A percentile compares a stretch with the other conserved stretches of the same genome.
These are phyloP conservation scores for Priocnemis perturbator DNA, from an alignment of 2,888 invertebrate species.

Conservation along the genomic window DNA sequence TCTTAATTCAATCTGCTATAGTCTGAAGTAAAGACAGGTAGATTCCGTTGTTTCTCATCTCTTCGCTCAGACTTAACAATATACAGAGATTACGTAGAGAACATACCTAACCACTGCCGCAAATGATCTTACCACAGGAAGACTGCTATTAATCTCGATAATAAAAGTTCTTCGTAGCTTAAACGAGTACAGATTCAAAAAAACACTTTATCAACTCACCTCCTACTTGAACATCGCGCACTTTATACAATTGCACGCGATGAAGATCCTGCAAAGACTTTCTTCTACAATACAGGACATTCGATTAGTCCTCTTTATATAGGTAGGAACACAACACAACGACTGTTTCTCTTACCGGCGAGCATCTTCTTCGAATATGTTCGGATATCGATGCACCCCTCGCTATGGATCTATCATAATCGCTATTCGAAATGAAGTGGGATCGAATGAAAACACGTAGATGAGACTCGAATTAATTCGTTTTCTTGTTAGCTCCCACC, in stretches of 20 bases:
- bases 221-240: background rate
- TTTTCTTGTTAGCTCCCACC: constrained; percentile 43
- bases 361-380: background rate
- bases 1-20: too few relatives aligned
- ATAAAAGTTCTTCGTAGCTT: too few relatives aligned
- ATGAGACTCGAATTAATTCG: constrained; percentile 29
- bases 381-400: background rate
- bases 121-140: too few relatives aligned
- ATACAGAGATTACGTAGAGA: too few relatives aligned
- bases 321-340: background rate
- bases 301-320: background rate
- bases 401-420: constrained; percentile 4
- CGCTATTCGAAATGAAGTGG: background rate
- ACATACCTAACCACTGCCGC: too few relatives aligned
- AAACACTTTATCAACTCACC: background rate
- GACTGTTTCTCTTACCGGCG: background rate
- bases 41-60: too few relatives aligned
- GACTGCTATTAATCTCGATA: too few relatives aligned
- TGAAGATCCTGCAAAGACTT: background rate
- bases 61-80: too few relatives aligned
- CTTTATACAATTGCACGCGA: background rate
- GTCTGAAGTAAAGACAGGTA: too few relatives aligned
- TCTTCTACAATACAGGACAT: too few relatives aligned
- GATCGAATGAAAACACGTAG: background rate
- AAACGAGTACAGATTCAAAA: too few relatives aligned